Evolutionary conservation across 2,888 invertebrate genomes (phyloP), one percentile per base, ranked within the genome.

Genomic region (Cynaeus angustus): DNA sequence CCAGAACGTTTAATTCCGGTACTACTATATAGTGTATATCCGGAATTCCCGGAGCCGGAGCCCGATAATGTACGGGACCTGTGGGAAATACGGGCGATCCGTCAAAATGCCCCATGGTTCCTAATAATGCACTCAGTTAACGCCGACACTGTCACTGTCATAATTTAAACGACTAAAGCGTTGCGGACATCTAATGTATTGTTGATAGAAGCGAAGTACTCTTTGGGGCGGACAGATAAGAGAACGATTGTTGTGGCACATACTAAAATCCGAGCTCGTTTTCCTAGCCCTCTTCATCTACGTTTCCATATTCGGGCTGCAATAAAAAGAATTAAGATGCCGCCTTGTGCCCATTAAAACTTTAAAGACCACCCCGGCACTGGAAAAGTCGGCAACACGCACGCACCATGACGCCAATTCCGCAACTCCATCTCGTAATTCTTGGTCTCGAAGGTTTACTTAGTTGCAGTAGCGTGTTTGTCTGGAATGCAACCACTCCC

Each of bases 81-180:
- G 2, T 30, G 81, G 80, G 81, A 81, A 81, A 80, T 81, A 77
- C 71, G 72, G 77, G 76, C 78, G 78, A 81, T 81, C 77, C 79
- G 80, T 81, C 80, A 80, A 80, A 80, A 76, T 50, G 56, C 46
- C 53, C 48, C 33, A 41, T 48, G 41, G 14, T 45, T 53, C 46
- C 43, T 14, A 55, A 62, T 68, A 68, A 62, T 62, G 62, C 59
- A 58, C 26, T 33, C 43, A 10, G 43, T 41, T 41, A 8, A 33
- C 16, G 14, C 53, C 7, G 30, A n/a, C 33, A 3, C n/a, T 10
- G 45, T 28, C 61, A 16, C n/a, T 6, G 14, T 50, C 61, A 38
- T 61, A 61, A 61, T 61, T 61, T 38, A 61, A 45, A 21, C 33
- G 59, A 7, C 16, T 9, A 3, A n/a, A 26, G 7, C 9, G 59